phyloP scores from a whole-genome alignment of 2,113 vertebrate species.

The Tachuris rubrigastra region DNA sequence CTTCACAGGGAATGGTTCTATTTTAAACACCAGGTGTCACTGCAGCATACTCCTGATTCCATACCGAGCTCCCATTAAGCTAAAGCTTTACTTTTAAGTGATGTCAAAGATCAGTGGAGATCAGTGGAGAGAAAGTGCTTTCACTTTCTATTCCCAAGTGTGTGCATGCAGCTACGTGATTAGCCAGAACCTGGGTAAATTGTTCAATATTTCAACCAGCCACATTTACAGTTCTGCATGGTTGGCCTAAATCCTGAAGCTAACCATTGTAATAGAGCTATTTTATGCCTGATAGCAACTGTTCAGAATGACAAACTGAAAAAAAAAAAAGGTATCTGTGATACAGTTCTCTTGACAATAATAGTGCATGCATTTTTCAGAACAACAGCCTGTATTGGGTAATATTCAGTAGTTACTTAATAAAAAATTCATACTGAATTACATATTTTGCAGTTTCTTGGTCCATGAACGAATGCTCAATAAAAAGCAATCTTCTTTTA shows the following conservation, averaged over 20 bases:
- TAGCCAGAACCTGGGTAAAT: not conserved
- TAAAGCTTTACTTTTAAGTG: not conserved
- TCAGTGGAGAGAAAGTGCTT: not conserved
- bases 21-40: constrained; percentile 64
- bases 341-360: not conserved
- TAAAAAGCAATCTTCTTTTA: not conserved
- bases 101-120: not conserved
- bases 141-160: not conserved
- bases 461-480: not conserved
- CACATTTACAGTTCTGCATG: not conserved
- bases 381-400: not conserved
- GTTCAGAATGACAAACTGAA: not conserved
- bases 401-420: not conserved
- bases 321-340: not conserved
- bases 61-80: not conserved
- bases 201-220: not conserved
- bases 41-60: not conserved
- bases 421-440: not conserved
- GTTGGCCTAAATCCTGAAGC: not conserved
- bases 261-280: not conserved
- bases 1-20: not conserved
- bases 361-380: not conserved
- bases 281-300: not conserved
- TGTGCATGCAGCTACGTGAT: not conserved
- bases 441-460: not conserved